Evolutionary conservation across 2,888 invertebrate species (phyloP).

Genomic region (Drosophila engyochracea): DNA sequence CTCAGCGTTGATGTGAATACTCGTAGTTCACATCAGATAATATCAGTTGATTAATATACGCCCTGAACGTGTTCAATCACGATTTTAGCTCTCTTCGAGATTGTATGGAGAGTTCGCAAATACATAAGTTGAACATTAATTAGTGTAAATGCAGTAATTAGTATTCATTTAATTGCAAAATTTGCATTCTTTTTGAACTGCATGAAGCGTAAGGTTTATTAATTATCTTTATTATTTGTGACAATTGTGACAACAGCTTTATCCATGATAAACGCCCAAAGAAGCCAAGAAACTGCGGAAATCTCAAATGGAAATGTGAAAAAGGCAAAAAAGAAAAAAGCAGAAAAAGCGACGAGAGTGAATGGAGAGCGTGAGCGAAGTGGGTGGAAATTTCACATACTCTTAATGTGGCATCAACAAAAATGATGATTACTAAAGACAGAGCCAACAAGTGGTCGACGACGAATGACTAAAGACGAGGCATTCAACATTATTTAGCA

Average conservation of each 20-base stretch:
- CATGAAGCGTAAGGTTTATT: neutral
- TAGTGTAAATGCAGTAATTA: neutral
- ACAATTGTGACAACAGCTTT: slow-evolving; percentile 11
- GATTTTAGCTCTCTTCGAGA: neutral
- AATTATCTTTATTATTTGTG: neutral
- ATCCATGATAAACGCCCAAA: neutral
- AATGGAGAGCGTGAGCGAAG: neutral
- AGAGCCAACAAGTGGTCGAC: slow-evolving; percentile 38
- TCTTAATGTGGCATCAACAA: neutral
- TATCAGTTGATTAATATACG: neutral
- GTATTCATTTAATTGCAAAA: neutral
- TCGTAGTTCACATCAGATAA: neutral
- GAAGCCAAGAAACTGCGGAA: slow-evolving; percentile 19
- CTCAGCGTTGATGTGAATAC: neutral
- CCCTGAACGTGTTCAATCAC: neutral
- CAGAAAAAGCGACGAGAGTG: neutral
- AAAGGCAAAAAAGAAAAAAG: neutral
- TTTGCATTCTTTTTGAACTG: neutral
- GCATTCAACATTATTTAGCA: neutral
- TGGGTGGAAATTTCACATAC: neutral
- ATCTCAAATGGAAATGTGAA: slow-evolving; percentile 2
- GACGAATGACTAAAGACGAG: slow-evolving; percentile 1
- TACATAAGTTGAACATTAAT: neutral
- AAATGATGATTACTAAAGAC: neutral
- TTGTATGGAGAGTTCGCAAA: neutral